Evolutionary conservation across 2,888 invertebrate genomes (phyloP), one percentile per base, ranked within the genome.

Genomic region (Lasioglossum calceatum): DNA sequence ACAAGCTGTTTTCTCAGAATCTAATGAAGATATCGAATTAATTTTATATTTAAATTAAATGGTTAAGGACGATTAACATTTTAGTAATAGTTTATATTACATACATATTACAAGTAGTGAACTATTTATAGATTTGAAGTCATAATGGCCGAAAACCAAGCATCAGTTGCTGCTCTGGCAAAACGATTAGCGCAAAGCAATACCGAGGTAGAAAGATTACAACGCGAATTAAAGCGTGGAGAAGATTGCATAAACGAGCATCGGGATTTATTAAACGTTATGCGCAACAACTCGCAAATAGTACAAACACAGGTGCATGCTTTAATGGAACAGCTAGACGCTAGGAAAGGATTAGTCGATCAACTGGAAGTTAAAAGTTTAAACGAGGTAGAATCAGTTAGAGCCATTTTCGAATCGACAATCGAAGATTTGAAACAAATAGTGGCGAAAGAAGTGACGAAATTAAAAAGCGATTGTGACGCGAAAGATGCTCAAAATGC

Each of bases 101-200:
- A 19, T 50, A 58, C n/a, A 58, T 58, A 58, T 12, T 58, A 23
- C 36, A 70, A 73, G 16, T 23, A 61, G 16, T 54, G 36, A 79
- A 44, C 36, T 77, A 42, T 75, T 75, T 44, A 58, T 79, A 93
- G 93, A 71, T 93, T 95, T 76, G 94, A 95, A 72, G 92, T 95
- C 5, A 92, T 94, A 16, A 95, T 94, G 93, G 91, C 93, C 0
- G 95, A 94, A 83, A 95, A 95, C 89, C 94, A 95, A 84, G 93
- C 94, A 42, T 93, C 95, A 0, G 93, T 95, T 32, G 92, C 91
- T 47, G 95, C 94, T 0, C 84, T 95, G 2, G 92, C 92, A n/a
- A 90, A 91, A 70, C 91, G 94, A 71, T 85, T 95, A 8, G 92
- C 92, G 0, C 93, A 95, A 81, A 95, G 94, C 76, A 92, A 93